A percentile compares a stretch with the other conserved stretches of the same genome.
Evolutionary conservation across 2,113 vertebrate species (phyloP).

Genomic region (Emydocephalus ijimae): DNA sequence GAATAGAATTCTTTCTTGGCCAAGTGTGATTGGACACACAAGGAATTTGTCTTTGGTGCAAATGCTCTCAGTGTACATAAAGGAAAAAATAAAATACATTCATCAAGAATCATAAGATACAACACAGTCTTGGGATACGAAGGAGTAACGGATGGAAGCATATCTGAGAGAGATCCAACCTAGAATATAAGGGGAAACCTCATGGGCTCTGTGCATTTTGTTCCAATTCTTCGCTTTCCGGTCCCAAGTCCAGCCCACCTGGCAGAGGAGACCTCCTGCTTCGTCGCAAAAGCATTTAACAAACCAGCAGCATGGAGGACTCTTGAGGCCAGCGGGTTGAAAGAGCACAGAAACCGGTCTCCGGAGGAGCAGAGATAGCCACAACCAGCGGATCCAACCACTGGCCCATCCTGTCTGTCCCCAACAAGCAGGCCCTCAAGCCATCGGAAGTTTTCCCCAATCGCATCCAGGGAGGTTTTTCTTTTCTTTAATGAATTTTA

Average conservation of each 20-base stretch:
- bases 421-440: not conserved
- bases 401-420: not conserved
- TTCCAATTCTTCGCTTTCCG: not conserved
- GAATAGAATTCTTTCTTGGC: no score
- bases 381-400: not conserved
- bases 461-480: not conserved
- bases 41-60: no score
- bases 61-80: no score
- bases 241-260: not conserved
- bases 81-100: no score
- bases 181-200: not conserved
- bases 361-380: not conserved
- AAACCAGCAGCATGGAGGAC: not conserved
- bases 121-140: not conserved
- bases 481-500: no score
- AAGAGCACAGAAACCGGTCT: not conserved
- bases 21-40: no score
- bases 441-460: not conserved
- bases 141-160: not conserved
- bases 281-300: not conserved
- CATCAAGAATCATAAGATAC: no score
- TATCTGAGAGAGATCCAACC: not conserved
- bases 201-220: not conserved
- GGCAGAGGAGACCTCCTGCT: not conserved
- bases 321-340: not conserved